A percentile compares a stretch with the other conserved stretches of the same genome.
Evolutionary conservation across 92 coral and sea anemone species (phyloP).

Genomic region (Umimayanthus kanabou): DNA sequence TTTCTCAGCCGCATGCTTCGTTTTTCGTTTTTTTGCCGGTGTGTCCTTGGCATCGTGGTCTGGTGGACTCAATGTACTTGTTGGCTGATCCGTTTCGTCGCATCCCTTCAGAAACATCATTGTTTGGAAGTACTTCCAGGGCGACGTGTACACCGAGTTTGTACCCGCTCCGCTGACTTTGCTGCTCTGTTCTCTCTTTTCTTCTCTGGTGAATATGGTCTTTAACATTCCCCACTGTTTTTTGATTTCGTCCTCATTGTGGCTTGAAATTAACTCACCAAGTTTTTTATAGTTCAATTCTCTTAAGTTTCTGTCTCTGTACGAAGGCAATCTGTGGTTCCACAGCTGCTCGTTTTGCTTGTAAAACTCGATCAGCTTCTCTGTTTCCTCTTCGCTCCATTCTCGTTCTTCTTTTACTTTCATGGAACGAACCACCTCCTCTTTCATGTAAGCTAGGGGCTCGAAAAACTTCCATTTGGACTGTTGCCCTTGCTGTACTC

Average conservation of each 20-base stretch:
- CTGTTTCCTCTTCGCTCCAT: neutral
- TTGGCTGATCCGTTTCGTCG: too few species aligned
- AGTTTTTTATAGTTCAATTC: slow-evolving; percentile 13
- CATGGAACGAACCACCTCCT: slow-evolving; percentile 33
- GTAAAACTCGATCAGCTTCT: slow-evolving; percentile 20
- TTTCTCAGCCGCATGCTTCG: too few species aligned
- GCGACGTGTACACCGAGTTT: slow-evolving; percentile 38
- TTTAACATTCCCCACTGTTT: slow-evolving; percentile 37
- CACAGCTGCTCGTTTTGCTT: slow-evolving; percentile 48
- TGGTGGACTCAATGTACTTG: too few species aligned
- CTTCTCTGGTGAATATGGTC: slow-evolving; percentile 49
- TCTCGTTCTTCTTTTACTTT: slow-evolving; percentile 52
- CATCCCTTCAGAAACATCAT: neutral
- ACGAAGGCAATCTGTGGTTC: slow-evolving; percentile 45
- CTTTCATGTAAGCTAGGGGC: slow-evolving; percentile 34
- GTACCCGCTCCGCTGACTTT: slow-evolving; percentile 54
- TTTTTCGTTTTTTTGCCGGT: too few species aligned
- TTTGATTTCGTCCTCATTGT: slow-evolving; percentile 41
- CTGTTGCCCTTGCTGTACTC: slow-evolving; percentile 44
- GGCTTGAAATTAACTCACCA: slow-evolving; percentile 32
- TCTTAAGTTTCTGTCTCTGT: slow-evolving; percentile 43
- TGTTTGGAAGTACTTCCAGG: slow-evolving; percentile 21
- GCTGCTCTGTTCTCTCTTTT: slow-evolving; percentile 49
- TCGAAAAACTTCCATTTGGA: slow-evolving; percentile 51
- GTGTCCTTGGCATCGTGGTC: too few species aligned